Evolutionary conservation across 2,888 invertebrate species (phyloP).

Genomic region (Leptarthrus brevirostris): DNA sequence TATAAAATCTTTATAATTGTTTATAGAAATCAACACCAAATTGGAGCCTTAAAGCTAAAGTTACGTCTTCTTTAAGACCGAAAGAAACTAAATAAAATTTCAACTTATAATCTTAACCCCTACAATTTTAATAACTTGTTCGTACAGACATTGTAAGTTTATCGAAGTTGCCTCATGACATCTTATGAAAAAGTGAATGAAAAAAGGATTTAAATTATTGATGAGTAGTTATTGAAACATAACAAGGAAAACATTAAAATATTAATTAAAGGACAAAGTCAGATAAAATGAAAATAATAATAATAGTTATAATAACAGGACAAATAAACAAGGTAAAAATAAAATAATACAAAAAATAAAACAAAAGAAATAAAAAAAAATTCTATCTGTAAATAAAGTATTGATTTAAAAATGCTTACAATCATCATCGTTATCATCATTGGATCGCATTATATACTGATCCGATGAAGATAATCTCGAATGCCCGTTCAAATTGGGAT

Average conservation of each 20-base stretch:
- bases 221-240: conserved; percentile 18
- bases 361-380: background rate
- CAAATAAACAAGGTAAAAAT: conserved; percentile 32
- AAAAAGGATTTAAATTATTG: background rate
- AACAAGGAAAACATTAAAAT: background rate
- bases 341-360: conserved; percentile 17
- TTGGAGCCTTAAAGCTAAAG: too few species aligned
- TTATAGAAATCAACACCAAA: too few species aligned
- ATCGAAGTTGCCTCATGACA: background rate
- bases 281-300: conserved; percentile 21
- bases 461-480: conserved; percentile 69
- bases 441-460: conserved; percentile 69
- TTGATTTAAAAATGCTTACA: conserved; percentile 65
- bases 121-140: background rate
- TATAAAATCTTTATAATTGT: too few species aligned
- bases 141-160: conserved; percentile 43
- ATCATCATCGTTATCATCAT: conserved; percentile 68
- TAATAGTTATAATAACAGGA: conserved; percentile 50
- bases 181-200: background rate
- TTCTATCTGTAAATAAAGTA: conserved; percentile 7
- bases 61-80: too few species aligned
- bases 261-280: background rate
- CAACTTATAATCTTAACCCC: background rate
- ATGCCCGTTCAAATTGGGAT: conserved; percentile 69
- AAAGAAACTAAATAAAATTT: too few species aligned